Evolutionary conservation across 2,888 invertebrate genomes (phyloP).

Genomic region (Conistra vaccinii): DNA sequence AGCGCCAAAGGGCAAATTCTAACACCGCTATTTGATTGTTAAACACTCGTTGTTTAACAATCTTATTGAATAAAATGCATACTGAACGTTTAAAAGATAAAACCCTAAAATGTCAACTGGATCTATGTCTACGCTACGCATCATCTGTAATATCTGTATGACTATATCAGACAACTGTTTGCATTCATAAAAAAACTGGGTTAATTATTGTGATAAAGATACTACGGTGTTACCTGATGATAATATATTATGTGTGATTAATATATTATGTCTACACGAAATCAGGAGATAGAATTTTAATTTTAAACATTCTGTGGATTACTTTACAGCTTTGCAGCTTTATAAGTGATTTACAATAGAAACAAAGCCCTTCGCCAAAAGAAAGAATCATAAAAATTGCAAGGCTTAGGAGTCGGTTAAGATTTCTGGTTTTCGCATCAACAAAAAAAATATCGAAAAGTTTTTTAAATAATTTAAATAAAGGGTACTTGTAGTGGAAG

Average conservation of each 20-base stretch:
- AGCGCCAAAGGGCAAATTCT: background rate
- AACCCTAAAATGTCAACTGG: background rate
- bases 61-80: background rate
- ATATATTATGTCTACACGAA: background rate
- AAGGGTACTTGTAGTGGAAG: background rate
- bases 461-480: background rate
- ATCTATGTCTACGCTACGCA: too few relatives aligned
- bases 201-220: background rate
- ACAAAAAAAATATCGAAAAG: background rate
- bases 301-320: background rate
- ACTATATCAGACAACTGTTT: background rate
- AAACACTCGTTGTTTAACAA: too few relatives aligned
- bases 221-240: background rate
- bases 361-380: background rate
- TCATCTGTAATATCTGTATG: too few relatives aligned
- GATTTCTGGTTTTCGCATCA: background rate
- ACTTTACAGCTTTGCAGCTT: background rate
- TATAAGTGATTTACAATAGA: background rate
- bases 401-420: background rate
- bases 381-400: background rate
- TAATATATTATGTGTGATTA: too few relatives aligned
- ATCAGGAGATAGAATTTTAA: background rate
- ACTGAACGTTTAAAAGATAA: background rate
- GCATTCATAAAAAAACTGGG: background rate
- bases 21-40: background rate